A percentile compares a stretch with the other conserved stretches of the same genome.
These are phyloP conservation scores for Sialis fuliginosa DNA, from an alignment of 2,888 invertebrate genomes.

Conservation along the genomic window DNA sequence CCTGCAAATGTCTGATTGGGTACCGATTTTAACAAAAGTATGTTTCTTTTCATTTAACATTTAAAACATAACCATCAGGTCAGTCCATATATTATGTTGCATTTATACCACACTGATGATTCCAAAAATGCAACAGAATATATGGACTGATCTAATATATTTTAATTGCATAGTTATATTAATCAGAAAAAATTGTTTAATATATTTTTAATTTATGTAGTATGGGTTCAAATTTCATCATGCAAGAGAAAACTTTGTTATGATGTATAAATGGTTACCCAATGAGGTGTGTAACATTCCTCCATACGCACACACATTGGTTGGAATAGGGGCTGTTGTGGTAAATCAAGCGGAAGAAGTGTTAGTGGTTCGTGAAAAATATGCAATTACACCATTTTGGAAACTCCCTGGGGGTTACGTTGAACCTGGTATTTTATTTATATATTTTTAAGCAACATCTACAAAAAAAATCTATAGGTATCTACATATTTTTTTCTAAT, in stretches of 20 bases:
- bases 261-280: slow-evolving; percentile 70
- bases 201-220: slow-evolving; percentile 22
- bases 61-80: too few species aligned
- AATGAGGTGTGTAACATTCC: slow-evolving; percentile 45
- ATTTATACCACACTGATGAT: slow-evolving; percentile 3
- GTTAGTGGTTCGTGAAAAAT: slow-evolving; percentile 64
- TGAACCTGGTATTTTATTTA: slow-evolving; percentile 44
- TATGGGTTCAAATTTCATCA: slow-evolving; percentile 79
- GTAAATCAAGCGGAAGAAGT: slow-evolving; percentile 60
- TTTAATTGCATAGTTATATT: slow-evolving; percentile 1
- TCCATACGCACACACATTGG: slow-evolving; percentile 59
- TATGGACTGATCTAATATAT: too few species aligned
- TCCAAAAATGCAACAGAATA: too few species aligned
- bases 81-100: too few species aligned
- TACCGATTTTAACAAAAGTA: slow-evolving; percentile 56
- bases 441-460: neutral
- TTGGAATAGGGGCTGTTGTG: slow-evolving; percentile 77
- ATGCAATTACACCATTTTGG: slow-evolving; percentile 43
- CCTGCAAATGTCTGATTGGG: slow-evolving; percentile 50
- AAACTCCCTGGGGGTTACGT: slow-evolving; percentile 88
- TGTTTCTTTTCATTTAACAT: slow-evolving; percentile 9
- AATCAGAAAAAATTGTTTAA: neutral
- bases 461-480: neutral
- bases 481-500: neutral
- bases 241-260: slow-evolving; percentile 58